These are phyloP conservation scores for Smutsia gigantea DNA, from an alignment of 2,797 vertebrate genomes.

Conservation along the genomic window DNA sequence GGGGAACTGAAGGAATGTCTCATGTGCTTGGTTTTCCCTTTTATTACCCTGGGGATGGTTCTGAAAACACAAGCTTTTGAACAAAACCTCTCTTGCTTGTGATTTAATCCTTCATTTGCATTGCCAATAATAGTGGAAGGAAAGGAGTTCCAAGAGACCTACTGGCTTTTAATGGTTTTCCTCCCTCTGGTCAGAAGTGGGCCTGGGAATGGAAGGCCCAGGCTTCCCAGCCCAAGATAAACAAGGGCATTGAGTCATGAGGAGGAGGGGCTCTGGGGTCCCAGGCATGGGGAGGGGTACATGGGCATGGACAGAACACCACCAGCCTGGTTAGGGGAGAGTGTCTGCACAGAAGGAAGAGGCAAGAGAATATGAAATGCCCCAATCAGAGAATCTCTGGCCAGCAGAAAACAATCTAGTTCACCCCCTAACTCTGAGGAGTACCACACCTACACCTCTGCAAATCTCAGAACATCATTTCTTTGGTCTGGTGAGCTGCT, in stretches of 20 bases:
- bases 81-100: slow-evolving; percentile 70
- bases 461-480: not conserved
- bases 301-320: too few relatives aligned
- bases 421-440: not conserved
- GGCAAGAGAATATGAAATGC: not conserved
- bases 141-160: slow-evolving; percentile 70
- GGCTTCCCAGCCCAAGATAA: not conserved
- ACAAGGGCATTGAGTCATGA: not conserved
- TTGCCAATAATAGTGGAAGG: slow-evolving; percentile 75
- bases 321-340: not conserved
- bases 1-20: slow-evolving; percentile 31
- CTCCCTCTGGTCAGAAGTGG: slow-evolving; percentile 41
- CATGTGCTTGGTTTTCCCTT: slow-evolving; percentile 50
- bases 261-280: not conserved
- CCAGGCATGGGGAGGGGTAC: not conserved
- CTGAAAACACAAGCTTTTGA: slow-evolving; percentile 75
- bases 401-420: not conserved
- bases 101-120: slow-evolving; percentile 81
- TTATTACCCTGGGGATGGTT: slow-evolving; percentile 74
- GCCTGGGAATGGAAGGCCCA: not conserved
- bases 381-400: not conserved
- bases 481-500: not conserved
- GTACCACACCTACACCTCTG: not conserved
- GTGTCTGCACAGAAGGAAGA: not conserved
- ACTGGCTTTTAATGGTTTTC: slow-evolving; percentile 64